Base-by-base conservation (phyloP, 2,888 invertebrate species). In the Gandaritis pyraliata region DNA sequence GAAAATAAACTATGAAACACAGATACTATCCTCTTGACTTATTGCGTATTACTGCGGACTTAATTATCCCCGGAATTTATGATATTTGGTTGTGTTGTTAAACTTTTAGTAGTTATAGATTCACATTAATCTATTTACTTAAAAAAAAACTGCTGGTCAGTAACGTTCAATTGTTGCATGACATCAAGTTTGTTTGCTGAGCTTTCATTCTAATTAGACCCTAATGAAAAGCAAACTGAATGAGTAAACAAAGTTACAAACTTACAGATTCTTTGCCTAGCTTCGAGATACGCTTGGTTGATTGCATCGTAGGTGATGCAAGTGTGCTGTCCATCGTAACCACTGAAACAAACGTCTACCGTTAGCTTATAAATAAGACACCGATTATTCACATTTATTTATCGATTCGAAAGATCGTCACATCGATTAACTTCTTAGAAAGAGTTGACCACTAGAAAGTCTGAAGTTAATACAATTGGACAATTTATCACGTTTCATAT, bases 241-340 rank as follows among this genome's bases (percentile, higher is more conserved):
- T 43, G 16, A 43, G 15, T 16, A 3, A 16, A 16, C 33, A 6
- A 23, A 5, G 13, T 3, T 16, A 55, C n/a, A n/a, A n/a, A n/a
- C 96, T 96, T 93, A 97, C 97, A 94, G 78, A 97, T 96, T 90
- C 97, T 94, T 86, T 97, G 96, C 77, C 97, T 94, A 52, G 97
- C 97, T 82, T 97, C 96, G 70, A 96, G 87, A 88, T 97, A 97
- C 47, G 97, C 97, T 74, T 96, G 95, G 90, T 97, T 97, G 64
- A 97, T 94, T 54, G 97, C 97, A 76, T 97, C 97, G 83, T 96
- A 97, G 5, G 97, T 97, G 82, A 97, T 97, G 86, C 97, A 98
- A 64, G 96, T 95, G 68, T 95, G 94, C 53, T 95, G 94, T 50
- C 94, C 95, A 73, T 94, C 95, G 77, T 95, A 94, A 15, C 93